Evolutionary conservation across 2,888 invertebrate species (phyloP), one percentile per base, ranked within the genome.

Genomic region (Dexiosoma caninum): DNA sequence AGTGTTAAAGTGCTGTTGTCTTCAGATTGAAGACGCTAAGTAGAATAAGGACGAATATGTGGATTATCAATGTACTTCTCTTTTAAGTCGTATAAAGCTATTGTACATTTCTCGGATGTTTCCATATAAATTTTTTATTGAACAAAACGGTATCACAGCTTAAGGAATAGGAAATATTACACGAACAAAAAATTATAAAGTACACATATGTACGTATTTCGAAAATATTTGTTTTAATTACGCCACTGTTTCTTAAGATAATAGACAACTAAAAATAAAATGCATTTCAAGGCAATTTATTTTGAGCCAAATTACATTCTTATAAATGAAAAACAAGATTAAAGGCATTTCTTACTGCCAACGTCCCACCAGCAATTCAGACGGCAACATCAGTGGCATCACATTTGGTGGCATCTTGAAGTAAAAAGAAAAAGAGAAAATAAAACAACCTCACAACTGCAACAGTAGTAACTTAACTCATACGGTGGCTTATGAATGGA

Each of bases 221-320:
- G n/a, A n/a, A n/a, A n/a, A n/a, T 27, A 23, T 42, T 32, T 30
- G 0, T 1, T 23, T 23, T 16, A 12, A 4, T 19, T 8, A 14
- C 2, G 23, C 69, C 72, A 81, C 77, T 69, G 77, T 77, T 0
- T 0, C 8, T 14, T 59, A 71, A 46, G 51, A 64, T 49, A 67
- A 55, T 21, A 37, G 27, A 19, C 14, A 21, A 14, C 19, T 57
- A 37, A 67, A 35, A 69, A 37, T 51, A 72, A 69, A 77, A 64
- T 72, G 77, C 81, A 81, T 72, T 77, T 77, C 77, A 81, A 77
- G 72, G 81, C 77, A 77, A 81, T 77, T 72, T 77, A 57, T 72
- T 44, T 64, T 69, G 69, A 72, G 81, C 81, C 81, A 81, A 81
- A 81, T 81, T 67, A 77, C 72, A 69, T 64, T 62, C 51, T 44